Evolutionary conservation across 1,140 invertebrate species (phyloP).

Genomic region (Aphelenchoides avenae): DNA sequence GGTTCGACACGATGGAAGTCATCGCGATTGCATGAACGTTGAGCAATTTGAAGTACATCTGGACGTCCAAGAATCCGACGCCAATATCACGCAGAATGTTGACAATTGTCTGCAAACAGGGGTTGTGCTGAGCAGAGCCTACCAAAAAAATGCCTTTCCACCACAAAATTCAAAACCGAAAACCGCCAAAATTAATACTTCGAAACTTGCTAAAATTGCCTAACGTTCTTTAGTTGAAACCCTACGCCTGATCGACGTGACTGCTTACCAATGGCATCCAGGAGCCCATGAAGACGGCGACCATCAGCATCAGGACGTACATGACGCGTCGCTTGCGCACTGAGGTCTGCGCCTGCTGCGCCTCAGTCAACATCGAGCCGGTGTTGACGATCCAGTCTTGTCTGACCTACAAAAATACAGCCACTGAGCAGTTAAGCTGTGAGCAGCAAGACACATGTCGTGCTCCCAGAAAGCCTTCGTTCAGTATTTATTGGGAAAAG

Average conservation of each 20-base stretch:
- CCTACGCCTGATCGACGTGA: too few species aligned
- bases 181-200: too few species aligned
- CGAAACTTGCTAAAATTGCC: too few species aligned
- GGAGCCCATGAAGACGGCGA: slow-evolving; percentile 50
- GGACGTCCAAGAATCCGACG: slow-evolving; percentile 29
- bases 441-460: too few species aligned
- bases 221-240: too few species aligned
- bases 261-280: slow-evolving; percentile 58
- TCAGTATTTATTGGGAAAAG: too few species aligned
- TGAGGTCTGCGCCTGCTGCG: slow-evolving; percentile 57
- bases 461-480: too few species aligned
- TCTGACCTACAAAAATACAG: slow-evolving; percentile 51
- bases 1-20: slow-evolving; percentile 58
- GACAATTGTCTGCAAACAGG: slow-evolving; percentile 54
- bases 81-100: slow-evolving; percentile 55
- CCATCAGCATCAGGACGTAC: slow-evolving; percentile 59
- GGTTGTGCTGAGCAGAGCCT: too few species aligned
- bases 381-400: slow-evolving; percentile 56
- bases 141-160: too few species aligned
- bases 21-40: slow-evolving; percentile 57
- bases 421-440: too few species aligned
- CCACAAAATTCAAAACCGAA: too few species aligned
- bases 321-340: slow-evolving; percentile 57
- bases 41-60: slow-evolving; percentile 58
- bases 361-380: slow-evolving; percentile 57